Percentiles rank a stretch among this genome's conserved stretches.
Conservation (phyloP, 1,140 invertebrate species). For the Gonioctena quinquepunctata region DNA sequence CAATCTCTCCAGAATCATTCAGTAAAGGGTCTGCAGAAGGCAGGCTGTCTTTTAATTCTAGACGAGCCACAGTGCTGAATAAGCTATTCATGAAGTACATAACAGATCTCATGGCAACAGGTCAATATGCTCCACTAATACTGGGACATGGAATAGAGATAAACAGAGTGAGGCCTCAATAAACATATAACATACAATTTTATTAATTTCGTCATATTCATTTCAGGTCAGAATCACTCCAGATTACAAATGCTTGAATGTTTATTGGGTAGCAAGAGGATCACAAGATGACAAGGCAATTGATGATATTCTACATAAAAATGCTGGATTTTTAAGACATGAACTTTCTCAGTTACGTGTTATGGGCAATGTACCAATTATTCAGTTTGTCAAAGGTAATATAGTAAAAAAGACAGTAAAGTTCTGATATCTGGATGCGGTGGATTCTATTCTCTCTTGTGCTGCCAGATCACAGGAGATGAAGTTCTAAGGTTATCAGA, state of each 20-base stretch:
- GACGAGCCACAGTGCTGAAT: conserved; percentile 67
- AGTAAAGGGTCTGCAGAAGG: conserved; percentile 22
- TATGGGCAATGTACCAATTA: conserved; percentile 72
- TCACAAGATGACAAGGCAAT: conserved; percentile 56
- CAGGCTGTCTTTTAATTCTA: conserved; percentile 28
- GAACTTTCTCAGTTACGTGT: conserved; percentile 69
- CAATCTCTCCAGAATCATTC: conserved; percentile 22
- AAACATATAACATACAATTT: neutral
- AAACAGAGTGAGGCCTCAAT: conserved; percentile 56
- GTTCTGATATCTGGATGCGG: neutral
- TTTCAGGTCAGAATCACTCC: conserved; percentile 63
- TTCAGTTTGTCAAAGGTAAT: conserved; percentile 71
- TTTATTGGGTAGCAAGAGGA: conserved; percentile 69
- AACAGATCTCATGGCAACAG: conserved; percentile 73
- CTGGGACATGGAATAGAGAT: conserved; percentile 71
- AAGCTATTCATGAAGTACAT: conserved; percentile 80
- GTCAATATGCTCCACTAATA: conserved; percentile 63
- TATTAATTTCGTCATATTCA: neutral
- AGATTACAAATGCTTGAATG: conserved; percentile 68
- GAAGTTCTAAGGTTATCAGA: neutral
- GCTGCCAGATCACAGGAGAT: neutral
- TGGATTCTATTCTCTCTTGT: neutral
- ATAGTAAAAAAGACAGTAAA: conserved; percentile 1
- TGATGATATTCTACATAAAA: conserved; percentile 60
- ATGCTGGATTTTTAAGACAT: conserved; percentile 64